Percentiles rank a stretch among this genome's conserved stretches.
These are phyloP conservation scores for Poicephalus gulielmi DNA, from an alignment of 2,113 vertebrate species.

Conservation along the genomic window DNA sequence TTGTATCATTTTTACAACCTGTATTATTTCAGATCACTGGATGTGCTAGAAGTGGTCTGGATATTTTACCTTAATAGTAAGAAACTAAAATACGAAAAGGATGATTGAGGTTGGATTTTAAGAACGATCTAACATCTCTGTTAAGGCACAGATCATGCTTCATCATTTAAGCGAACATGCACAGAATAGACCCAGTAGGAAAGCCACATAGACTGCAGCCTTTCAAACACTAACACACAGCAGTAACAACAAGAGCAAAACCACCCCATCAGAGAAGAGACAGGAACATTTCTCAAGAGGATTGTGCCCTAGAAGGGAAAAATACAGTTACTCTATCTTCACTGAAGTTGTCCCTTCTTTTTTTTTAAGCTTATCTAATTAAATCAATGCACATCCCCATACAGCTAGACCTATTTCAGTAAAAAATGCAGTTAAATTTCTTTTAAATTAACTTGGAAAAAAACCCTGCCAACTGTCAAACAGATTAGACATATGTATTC, in stretches of 20 bases:
- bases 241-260: not conserved
- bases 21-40: not conserved
- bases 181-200: not conserved
- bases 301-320: not conserved
- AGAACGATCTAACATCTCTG: not conserved
- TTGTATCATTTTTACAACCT: not conserved
- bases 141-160: accelerated
- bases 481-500: not conserved
- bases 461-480: not conserved
- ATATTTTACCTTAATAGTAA: not conserved
- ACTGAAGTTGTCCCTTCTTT: not conserved
- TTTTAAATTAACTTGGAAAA: not conserved
- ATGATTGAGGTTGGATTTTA: not conserved
- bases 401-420: not conserved
- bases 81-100: not conserved
- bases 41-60: not conserved
- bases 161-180: not conserved
- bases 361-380: not conserved
- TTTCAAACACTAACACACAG: not conserved
- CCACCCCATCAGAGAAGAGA: not conserved
- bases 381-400: not conserved
- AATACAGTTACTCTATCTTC: not conserved
- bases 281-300: not conserved
- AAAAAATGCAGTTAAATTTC: not conserved
- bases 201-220: not conserved